These are phyloP conservation scores for Thinocorus orbignyianus DNA, from an alignment of 2,113 vertebrate genomes.

Conservation along the genomic window DNA sequence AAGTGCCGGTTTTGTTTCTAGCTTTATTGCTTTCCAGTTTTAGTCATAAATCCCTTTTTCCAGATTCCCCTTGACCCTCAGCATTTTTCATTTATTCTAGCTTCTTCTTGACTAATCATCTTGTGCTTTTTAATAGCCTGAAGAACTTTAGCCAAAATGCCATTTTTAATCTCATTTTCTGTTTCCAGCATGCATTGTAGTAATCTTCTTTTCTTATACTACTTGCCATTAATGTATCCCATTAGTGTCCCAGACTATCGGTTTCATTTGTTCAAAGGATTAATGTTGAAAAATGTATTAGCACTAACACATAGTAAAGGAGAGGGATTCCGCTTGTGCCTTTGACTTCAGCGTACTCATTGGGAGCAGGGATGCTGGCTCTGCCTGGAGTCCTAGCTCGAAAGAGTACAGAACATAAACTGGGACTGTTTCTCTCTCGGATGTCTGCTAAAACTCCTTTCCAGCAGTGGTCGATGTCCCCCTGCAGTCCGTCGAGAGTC, in stretches of 20 bases:
- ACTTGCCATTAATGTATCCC: conserved; percentile 60
- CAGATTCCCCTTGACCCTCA: conserved; percentile 21
- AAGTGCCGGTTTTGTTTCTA: not conserved
- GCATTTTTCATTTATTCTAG: conserved; percentile 29
- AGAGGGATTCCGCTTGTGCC: conserved; percentile 22
- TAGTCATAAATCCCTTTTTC: conserved; percentile 7
- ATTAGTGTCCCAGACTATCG: conserved; percentile 57
- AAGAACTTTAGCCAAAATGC: conserved; percentile 54
- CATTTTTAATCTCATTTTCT: conserved; percentile 70
- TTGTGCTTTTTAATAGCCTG: conserved; percentile 42
- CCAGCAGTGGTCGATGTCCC: not conserved
- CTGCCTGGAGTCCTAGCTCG: not conserved
- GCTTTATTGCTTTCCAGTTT: not conserved
- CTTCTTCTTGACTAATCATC: conserved; percentile 58
- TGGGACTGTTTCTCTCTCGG: not conserved
- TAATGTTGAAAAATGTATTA: conserved; percentile 62
- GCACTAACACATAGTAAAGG: conserved; percentile 49
- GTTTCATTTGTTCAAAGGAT: conserved; percentile 64
- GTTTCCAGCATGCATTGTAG: conserved; percentile 48
- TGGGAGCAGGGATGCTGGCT: not conserved
- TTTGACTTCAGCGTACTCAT: not conserved
- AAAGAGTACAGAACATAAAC: not conserved
- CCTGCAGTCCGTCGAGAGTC: not conserved
- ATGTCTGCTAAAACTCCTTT: not conserved
- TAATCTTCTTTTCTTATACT: conserved; percentile 66